Conservation (phyloP, 2,113 vertebrate species). For the Syngnathus floridae region DNA sequence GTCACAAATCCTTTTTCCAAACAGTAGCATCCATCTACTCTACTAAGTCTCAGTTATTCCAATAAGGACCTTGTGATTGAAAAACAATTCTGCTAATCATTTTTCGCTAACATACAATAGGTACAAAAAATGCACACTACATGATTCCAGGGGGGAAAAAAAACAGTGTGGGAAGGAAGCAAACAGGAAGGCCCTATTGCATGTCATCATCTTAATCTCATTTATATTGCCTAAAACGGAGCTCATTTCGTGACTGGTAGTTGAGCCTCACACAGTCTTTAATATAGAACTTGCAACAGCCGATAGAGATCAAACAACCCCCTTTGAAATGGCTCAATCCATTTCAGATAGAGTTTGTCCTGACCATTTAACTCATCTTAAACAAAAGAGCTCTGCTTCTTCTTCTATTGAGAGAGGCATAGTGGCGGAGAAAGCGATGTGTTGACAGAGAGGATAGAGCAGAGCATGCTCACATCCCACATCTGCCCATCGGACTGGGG, state of each 20-base stretch:
- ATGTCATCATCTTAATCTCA: not conserved
- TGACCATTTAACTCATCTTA: constrained; percentile 48
- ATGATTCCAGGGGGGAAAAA: not conserved
- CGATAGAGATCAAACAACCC: constrained; percentile 51
- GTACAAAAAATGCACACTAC: not conserved
- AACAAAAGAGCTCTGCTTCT: constrained; percentile 54
- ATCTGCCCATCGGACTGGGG: constrained; percentile 60
- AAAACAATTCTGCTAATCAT: not conserved
- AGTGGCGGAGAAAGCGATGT: constrained; percentile 49
- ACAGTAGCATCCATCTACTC: constrained; percentile 48
- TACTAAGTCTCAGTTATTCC: constrained; percentile 28
- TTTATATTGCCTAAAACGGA: not conserved
- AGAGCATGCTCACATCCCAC: constrained; percentile 60
- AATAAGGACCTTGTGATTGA: constrained; percentile 28
- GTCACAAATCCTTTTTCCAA: constrained; percentile 59
- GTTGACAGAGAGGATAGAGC: constrained; percentile 67
- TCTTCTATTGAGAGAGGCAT: constrained; percentile 45
- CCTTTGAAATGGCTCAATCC: constrained; percentile 46
- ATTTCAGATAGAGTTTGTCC: constrained; percentile 39
- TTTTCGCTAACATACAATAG: constrained; percentile 1
- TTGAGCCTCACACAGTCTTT: constrained; percentile 30
- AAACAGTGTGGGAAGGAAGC: too few species aligned
- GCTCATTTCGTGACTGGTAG: constrained; percentile 27
- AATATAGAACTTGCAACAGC: constrained; percentile 47
- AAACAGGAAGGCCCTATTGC: not conserved